Base-by-base conservation (phyloP, 2,888 invertebrate genomes). In the Morpho deidamia region DNA sequence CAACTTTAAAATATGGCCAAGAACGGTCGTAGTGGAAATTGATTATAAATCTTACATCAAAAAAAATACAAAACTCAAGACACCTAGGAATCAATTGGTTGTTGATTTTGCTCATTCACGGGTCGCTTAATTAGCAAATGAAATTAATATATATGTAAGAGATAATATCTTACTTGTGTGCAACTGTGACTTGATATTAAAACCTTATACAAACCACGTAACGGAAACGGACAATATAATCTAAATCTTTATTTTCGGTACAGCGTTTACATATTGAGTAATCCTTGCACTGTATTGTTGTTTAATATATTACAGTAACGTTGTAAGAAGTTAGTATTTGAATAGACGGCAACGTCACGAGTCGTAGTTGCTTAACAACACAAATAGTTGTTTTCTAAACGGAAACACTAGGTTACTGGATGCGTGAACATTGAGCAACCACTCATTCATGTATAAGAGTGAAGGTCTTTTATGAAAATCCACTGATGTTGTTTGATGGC, bases 321-420 rank as follows among this genome's bases (percentile, higher is more conserved):
- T 41, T 43, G 54, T 54, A 55, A 58, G 54, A 54, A 48, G 23
- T 11, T 40, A 42, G 53, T 55, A 50, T 58, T 53, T 69, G 63
- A 56, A 65, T 60, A 68, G 64, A 63, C 68, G 65, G 66, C 66
- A 70, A 66, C 68, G 67, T 67, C 60, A 69, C 66, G 64, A 67
- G 62, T 69, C 69, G 68, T 56, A 69, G 64, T 83, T 83, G 77
- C 74, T 61, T 63, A 80, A 83, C 74, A 56, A 67, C 65, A 67
- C 70, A 71, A 77, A 73, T 69, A 67, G 71, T 68, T 74, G 74
- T 77, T 82, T 82, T 83, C 78, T 76, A 80, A 82, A 83, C 78
- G 83, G 83, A 83, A 83, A 81, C 75, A 68, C 68, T 62, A 68
- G 66, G 68, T 72, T 74, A 71, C 68, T 69, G 73, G 77, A 71